Conservation (phyloP, 2,113 vertebrate genomes). For the Tautogolabrus adspersus region DNA sequence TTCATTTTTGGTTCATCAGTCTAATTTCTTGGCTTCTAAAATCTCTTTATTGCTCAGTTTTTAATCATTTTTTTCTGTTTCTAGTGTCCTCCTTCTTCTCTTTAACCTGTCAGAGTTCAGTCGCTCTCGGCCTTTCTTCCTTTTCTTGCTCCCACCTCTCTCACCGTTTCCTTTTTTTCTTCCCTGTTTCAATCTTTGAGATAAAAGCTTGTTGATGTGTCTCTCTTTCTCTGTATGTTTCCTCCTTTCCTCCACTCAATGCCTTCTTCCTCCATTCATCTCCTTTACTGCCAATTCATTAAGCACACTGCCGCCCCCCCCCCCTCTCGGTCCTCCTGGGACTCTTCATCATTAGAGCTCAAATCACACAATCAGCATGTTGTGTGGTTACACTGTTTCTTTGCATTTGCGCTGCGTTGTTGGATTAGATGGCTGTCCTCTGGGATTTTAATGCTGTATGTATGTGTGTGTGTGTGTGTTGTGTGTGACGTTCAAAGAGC, state of each 20-base stretch:
- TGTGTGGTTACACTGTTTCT: constrained; percentile 18
- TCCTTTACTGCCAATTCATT: constrained; percentile 62
- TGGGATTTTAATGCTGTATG: constrained; percentile 34
- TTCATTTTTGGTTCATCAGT: no score
- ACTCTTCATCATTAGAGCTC: constrained; percentile 40
- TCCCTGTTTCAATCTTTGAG: not conserved
- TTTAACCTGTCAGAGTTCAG: no score
- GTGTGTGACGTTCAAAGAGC: constrained; percentile 84
- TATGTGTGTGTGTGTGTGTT: constrained; percentile 21
- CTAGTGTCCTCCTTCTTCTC: no score
- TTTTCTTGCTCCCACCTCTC: not conserved
- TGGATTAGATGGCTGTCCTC: constrained; percentile 76
- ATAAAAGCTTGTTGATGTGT: constrained; percentile 7
- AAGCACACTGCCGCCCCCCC: not conserved
- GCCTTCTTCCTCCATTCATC: constrained; percentile 46
- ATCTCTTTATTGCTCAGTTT: no score
- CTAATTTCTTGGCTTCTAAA: no score
- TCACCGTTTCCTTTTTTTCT: not conserved
- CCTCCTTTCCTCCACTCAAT: constrained; percentile 12
- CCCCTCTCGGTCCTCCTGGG: constrained; percentile 8
- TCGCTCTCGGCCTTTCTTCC: not conserved
- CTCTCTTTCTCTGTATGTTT: constrained; percentile 20
- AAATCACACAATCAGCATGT: constrained; percentile 51
- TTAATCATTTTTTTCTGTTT: no score
- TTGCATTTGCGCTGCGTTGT: constrained; percentile 27